Conservation (phyloP, 2,113 vertebrate species). For the Pelobates fuscus region DNA sequence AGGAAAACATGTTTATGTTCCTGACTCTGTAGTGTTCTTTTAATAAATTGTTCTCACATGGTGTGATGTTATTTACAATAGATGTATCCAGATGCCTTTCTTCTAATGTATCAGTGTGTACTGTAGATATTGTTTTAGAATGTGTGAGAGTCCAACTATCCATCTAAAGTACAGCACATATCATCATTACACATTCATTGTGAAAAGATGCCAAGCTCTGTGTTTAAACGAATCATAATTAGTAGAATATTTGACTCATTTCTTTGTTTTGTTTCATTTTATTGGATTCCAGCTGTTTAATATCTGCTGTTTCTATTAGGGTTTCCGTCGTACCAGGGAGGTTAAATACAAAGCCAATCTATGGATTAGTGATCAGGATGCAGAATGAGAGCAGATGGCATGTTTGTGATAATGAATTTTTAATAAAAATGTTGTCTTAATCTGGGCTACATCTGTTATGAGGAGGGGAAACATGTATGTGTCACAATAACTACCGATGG, state of each 20-base stretch:
- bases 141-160: too few species aligned
- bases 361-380: neutral
- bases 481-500: neutral
- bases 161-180: too few species aligned
- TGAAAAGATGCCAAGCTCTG: neutral
- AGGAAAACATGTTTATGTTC: too few species aligned
- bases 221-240: neutral
- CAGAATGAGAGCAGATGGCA: neutral
- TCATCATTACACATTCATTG: too few species aligned
- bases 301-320: neutral
- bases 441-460: neutral
- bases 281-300: neutral
- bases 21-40: too few species aligned
- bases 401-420: neutral
- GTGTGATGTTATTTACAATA: too few species aligned
- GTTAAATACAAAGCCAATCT: slow-evolving; percentile 1
- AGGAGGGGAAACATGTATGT: neutral
- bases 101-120: too few species aligned
- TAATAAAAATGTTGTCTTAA: neutral
- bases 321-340: neutral
- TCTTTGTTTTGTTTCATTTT: neutral
- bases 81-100: too few species aligned
- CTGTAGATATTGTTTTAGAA: too few species aligned
- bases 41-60: too few species aligned
- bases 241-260: neutral